Base-by-base conservation (phyloP, 1,140 invertebrate species). In the Zelostemma sp. region DNA sequence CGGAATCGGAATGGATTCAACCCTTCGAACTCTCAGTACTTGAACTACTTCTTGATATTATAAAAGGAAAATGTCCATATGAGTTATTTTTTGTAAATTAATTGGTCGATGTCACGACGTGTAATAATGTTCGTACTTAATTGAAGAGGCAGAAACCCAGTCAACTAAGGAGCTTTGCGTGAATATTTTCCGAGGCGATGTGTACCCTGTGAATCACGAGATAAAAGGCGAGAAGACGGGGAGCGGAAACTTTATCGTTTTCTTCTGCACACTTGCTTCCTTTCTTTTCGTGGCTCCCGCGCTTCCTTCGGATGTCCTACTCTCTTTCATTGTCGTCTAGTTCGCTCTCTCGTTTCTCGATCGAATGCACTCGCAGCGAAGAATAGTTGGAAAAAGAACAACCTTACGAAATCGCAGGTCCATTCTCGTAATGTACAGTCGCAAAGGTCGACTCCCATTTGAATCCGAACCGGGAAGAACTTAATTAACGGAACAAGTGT, bases 231-330 rank as follows among this genome's bases (percentile, higher is more conserved):
- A 35, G 40, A 18, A 8, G 15, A 28, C 16, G 9, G 8, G n/a
- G 4, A 63, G 4, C 53, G 33, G 17, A 57, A 63, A 56, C 12
- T 57, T 63, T 47, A 43, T 35, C 53, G 33, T 8, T 48, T 43
- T 21, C 45, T 33, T 25, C 41, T 9, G 38, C 31, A 38, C 35
- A 38, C 35, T 38, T 11, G 35, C 35, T 14, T 38, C 35, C 35
- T 38, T 14, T 2, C 35, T 38, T 38, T 14, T 38, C 12, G 9
- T 14, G 35, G 9, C 35, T 38, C 12, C 11, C 11, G 9, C 35
- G 35, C 11, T 38, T 38, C 35, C 35, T 14, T 38, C 11, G 3
- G 4, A 11, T 14, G 9, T 38, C 35, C 35, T n/a, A 38, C 35
- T 14, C 35, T 38, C 35, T 11, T n/a, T 25, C 21, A 8, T 25